Conservation (phyloP, 2,113 vertebrate genomes). For the Charina bottae region DNA sequence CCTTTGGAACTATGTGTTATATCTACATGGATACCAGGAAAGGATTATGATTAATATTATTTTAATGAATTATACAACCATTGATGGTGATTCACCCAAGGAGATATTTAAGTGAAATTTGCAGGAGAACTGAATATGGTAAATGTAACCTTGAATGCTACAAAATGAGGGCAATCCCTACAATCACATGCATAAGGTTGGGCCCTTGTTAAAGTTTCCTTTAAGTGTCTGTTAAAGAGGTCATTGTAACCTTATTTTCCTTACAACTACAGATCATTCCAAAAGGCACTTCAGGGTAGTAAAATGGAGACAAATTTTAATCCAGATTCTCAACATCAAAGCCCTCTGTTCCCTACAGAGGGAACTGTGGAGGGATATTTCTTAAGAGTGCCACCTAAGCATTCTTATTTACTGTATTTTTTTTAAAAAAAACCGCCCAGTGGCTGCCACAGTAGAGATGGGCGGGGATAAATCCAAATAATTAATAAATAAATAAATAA, state of each 20-base stretch:
- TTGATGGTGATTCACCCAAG: slow-evolving; percentile 63
- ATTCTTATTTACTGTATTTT: no score
- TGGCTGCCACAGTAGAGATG: no score
- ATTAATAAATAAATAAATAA: no score
- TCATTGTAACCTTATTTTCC: background rate
- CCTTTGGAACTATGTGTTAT: slow-evolving; percentile 68
- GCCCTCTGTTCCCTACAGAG: no score
- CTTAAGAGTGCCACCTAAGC: no score
- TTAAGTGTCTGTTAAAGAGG: background rate
- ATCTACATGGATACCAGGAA: slow-evolving; percentile 68
- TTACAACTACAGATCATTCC: no score
- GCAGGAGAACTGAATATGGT: background rate
- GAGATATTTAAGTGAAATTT: slow-evolving; percentile 42
- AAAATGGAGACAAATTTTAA: no score
- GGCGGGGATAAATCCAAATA: no score
- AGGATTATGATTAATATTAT: slow-evolving; percentile 70
- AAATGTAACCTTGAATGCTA: background rate
- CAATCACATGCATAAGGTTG: background rate
- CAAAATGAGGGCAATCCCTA: background rate
- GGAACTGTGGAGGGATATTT: no score
- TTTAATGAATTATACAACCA: slow-evolving; percentile 74
- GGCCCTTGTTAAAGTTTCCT: background rate
- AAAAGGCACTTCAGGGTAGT: no score
- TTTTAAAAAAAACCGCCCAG: no score
- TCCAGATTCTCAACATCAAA: no score